phyloP scores from a whole-genome alignment of 1,140 invertebrate species.

The Nephotettix cincticeps region DNA sequence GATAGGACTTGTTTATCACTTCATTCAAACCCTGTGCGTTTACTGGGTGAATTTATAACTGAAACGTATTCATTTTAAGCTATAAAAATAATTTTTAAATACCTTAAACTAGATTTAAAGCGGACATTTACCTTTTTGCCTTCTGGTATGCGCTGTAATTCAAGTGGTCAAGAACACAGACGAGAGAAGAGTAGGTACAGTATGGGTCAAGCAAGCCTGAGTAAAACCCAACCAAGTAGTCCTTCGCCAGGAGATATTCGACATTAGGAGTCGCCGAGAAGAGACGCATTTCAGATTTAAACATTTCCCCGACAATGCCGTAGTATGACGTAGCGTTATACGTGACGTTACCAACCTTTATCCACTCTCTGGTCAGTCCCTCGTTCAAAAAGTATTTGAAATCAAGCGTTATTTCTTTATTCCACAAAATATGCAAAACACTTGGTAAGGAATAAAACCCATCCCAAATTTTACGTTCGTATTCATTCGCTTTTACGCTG shows the following conservation, averaged over 20 bases:
- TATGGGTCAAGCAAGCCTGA: neutral
- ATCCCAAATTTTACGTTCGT: neutral
- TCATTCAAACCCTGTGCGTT: too few species aligned
- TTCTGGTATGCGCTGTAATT: too few species aligned
- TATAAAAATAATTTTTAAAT: too few species aligned
- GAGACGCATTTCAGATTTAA: neutral
- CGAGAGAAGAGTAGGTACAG: neutral
- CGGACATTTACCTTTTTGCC: too few species aligned
- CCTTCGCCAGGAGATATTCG: slow-evolving; percentile 95
- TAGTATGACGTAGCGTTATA: neutral
- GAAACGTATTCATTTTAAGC: too few species aligned
- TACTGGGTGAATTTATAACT: too few species aligned
- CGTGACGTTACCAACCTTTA: neutral
- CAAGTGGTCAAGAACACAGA: neutral
- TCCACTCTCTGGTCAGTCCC: neutral
- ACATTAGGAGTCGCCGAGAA: slow-evolving; percentile 73
- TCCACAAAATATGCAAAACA: neutral
- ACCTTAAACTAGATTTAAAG: too few species aligned
- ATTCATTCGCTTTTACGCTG: neutral
- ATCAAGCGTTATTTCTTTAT: neutral
- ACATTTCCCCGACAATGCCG: neutral
- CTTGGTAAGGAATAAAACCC: neutral
- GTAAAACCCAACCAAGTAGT: slow-evolving; percentile 64
- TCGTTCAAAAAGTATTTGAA: neutral
- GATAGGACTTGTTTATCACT: too few species aligned